Evolutionary conservation across 2,113 vertebrate genomes (phyloP), one percentile per base, ranked within the genome.

Genomic region (Lophotis ruficrista): DNA sequence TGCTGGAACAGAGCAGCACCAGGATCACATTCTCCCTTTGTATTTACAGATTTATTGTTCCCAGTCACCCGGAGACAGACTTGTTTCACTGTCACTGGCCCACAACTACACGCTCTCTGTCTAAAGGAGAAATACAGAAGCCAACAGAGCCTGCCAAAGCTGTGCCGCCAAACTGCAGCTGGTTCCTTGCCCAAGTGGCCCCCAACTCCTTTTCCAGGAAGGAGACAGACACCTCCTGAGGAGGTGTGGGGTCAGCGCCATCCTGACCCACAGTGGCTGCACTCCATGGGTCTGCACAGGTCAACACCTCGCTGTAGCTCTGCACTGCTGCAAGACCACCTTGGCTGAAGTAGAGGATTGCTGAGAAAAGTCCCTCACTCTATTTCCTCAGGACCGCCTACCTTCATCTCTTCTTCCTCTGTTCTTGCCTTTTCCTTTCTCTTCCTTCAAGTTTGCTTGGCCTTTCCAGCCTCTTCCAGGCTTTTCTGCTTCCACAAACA

Each of bases 141-240:
- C 18, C 81, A 80, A 18, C 23, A 28, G 47, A 89, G 35, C 38
- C 75, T 71, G 58, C 6, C 64, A 57, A 50, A 73, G 66, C 56
- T 22, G 37, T 24, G 54, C 5, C 66, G 77, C 70, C 68, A 58
- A 48, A 37, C 14, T 2, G 10, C 72, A 56, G 54, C 9, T 27
- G 47, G 19, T 30, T 48, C 37, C 7, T 50, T 24, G 24, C 28
- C 33, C 0, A 0, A 31, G 21, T 4, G 5, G 25, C 7, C 51
- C 45, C 31, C 7, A 5, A 10, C 23, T 73, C 17, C 41, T 69
- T 7, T 19, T 23, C 28, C 60, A 45, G 41, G 28, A 57, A 73
- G 53, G 17, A 68, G 37, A 28, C 24, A 68, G 14, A 33, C 43
- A 25, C 9, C 13, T 45, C 23, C 25, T 10, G 31, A 62, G 15